phyloP scores from a whole-genome alignment of 1,140 invertebrate species.

The Andricus grossulariae region DNA sequence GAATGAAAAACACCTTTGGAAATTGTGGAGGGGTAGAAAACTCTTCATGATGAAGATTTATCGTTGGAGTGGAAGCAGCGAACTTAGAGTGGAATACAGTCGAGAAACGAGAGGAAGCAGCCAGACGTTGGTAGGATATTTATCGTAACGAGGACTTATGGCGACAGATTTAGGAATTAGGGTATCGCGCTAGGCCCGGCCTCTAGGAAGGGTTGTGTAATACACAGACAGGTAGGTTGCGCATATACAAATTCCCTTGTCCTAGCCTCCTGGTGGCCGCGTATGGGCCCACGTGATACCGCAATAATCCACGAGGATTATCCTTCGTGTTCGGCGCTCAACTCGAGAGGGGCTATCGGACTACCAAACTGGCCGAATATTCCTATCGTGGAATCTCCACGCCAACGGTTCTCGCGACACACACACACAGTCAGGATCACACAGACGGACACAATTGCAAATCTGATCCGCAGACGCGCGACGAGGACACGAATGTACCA shows the following conservation, averaged over 20 bases:
- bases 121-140: constrained; percentile 72
- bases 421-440: not conserved
- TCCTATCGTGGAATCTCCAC: constrained; percentile 51
- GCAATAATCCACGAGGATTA: constrained; percentile 76
- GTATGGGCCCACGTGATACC: constrained; percentile 70
- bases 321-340: constrained; percentile 64
- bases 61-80: not conserved
- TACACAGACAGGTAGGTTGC: constrained; percentile 58
- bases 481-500: constrained; percentile 24
- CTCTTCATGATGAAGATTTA: constrained; percentile 8
- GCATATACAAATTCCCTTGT: constrained; percentile 63
- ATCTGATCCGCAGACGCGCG: not conserved
- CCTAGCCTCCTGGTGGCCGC: constrained; percentile 59
- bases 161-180: constrained; percentile 78
- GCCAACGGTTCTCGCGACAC: constrained; percentile 21
- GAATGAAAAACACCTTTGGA: not conserved
- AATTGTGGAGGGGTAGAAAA: constrained; percentile 12
- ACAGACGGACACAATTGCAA: not conserved
- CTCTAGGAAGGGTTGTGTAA: constrained; percentile 66
- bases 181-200: constrained; percentile 69
- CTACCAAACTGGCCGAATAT: constrained; percentile 66
- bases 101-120: constrained; percentile 53
- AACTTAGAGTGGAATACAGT: constrained; percentile 48
- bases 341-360: constrained; percentile 64
- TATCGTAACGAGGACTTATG: constrained; percentile 77